phyloP scores from a whole-genome alignment of 2,888 invertebrate genomes.

The Atherix ibis region DNA sequence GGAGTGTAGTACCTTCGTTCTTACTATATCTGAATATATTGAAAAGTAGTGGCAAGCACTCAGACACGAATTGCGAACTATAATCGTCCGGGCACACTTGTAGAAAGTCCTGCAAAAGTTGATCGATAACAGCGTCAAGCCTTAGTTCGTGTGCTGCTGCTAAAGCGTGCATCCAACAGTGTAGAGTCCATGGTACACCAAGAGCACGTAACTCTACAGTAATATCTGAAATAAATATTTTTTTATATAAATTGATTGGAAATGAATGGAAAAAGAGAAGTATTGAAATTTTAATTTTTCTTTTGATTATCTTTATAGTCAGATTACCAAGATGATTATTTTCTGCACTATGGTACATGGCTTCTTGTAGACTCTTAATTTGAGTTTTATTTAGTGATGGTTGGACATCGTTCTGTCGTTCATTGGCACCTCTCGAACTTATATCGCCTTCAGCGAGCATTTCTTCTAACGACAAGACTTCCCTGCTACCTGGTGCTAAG shows the following conservation, averaged over 20 bases:
- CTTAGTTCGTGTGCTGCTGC: conserved; percentile 74
- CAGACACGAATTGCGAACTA: conserved; percentile 76
- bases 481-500: conserved; percentile 46
- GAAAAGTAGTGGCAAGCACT: conserved; percentile 75
- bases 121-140: conserved; percentile 72
- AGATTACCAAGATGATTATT: conserved; percentile 76
- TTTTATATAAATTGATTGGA: conserved; percentile 4
- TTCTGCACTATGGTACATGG: conserved; percentile 88
- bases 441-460: conserved; percentile 71
- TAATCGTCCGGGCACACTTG: conserved; percentile 84
- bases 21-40: conserved; percentile 82
- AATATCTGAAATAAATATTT: conserved; percentile 42
- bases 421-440: conserved; percentile 20
- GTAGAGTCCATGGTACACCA: conserved; percentile 81
- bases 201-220: conserved; percentile 73
- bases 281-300: neutral
- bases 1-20: conserved; percentile 77
- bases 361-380: conserved; percentile 73
- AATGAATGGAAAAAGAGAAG: conserved; percentile 1
- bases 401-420: conserved; percentile 27
- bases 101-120: conserved; percentile 73
- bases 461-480: conserved; percentile 74
- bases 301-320: too few relatives aligned
- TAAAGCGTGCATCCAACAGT: conserved; percentile 83
- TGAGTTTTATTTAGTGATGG: conserved; percentile 57